These are phyloP conservation scores for Coregonus sp. DNA, from an alignment of 2,797 vertebrate species.

Conservation along the genomic window DNA sequence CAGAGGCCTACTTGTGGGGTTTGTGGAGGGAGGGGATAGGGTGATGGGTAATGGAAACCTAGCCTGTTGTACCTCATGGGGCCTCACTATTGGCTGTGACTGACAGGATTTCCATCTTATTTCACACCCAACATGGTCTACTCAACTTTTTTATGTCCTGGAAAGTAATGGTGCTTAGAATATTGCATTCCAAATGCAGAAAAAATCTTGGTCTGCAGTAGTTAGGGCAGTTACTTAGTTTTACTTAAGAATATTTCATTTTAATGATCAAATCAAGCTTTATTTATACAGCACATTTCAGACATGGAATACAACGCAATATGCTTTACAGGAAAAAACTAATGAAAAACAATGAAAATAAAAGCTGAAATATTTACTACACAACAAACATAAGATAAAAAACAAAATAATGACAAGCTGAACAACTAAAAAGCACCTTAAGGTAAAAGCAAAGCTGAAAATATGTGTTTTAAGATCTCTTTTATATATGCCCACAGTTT, in stretches of 20 bases:
- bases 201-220: conserved; percentile 44
- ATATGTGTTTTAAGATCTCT: too few species aligned
- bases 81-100: conserved; percentile 44
- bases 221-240: conserved; percentile 36
- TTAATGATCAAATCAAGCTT: conserved; percentile 40
- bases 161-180: conserved; percentile 49
- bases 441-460: too few species aligned
- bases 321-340: too few species aligned
- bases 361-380: too few species aligned
- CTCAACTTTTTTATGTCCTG: conserved; percentile 43
- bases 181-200: conserved; percentile 3
- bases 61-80: conserved; percentile 50
- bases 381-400: too few species aligned
- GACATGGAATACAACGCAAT: too few species aligned
- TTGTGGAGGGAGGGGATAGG: conserved; percentile 20
- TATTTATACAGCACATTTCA: too few species aligned
- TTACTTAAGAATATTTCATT: conserved; percentile 54
- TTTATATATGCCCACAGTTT: too few species aligned
- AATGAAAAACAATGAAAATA: too few species aligned
- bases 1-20: conserved; percentile 48
- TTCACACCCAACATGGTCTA: conserved; percentile 51
- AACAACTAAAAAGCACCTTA: too few species aligned
- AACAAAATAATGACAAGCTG: too few species aligned
- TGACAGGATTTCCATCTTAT: conserved; percentile 33
- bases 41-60: conserved; percentile 24